phyloP scores from a whole-genome alignment of 2,113 vertebrate species.

The Pagrus major region DNA sequence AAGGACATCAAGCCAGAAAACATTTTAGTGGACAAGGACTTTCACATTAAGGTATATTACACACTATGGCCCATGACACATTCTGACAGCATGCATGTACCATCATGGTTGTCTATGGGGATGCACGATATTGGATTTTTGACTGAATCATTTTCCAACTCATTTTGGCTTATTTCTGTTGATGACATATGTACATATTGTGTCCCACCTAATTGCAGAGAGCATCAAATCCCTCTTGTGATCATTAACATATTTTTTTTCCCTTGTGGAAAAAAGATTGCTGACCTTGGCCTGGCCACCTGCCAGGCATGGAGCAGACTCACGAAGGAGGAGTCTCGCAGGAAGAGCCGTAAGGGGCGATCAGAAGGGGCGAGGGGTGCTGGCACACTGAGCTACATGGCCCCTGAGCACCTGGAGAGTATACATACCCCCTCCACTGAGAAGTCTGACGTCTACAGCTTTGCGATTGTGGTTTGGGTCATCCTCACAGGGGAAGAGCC shows the following conservation, averaged over 20 bases:
- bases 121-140: background rate
- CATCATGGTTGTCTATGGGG: background rate
- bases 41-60: constrained; percentile 93
- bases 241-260: too few species aligned
- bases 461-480: constrained; percentile 94
- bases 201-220: too few species aligned
- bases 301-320: constrained; percentile 93
- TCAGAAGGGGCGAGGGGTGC: constrained; percentile 73
- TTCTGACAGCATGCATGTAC: background rate
- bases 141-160: too few species aligned
- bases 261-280: too few species aligned
- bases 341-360: constrained; percentile 68
- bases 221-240: background rate
- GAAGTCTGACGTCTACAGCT: constrained; percentile 97
- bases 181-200: too few species aligned
- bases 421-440: constrained; percentile 87
- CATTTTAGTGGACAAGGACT: constrained; percentile 92
- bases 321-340: constrained; percentile 88
- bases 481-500: constrained; percentile 91
- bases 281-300: constrained; percentile 92
- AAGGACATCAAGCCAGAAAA: constrained; percentile 98
- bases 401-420: constrained; percentile 91
- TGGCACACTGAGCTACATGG: constrained; percentile 97
- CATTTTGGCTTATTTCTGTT: too few species aligned
- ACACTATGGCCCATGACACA: background rate